These are phyloP conservation scores for Aeoliscus strigatus DNA, from an alignment of 2,797 vertebrate species.

Conservation along the genomic window DNA sequence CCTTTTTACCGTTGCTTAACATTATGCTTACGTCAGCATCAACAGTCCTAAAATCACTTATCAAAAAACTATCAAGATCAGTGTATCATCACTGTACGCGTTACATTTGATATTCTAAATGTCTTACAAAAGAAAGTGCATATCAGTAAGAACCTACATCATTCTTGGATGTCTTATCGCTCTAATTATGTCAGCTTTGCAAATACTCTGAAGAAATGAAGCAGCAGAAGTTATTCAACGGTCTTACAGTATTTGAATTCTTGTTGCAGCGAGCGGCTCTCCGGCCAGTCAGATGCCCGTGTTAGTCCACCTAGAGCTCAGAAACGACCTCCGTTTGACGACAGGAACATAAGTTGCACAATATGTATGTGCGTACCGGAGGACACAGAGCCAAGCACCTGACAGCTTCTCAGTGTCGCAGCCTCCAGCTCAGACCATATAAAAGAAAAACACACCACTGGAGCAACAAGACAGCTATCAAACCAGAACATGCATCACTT, in stretches of 20 bases:
- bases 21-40: slow-evolving; percentile 51
- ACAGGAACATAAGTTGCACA: slow-evolving; percentile 27
- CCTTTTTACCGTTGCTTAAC: slow-evolving; percentile 55
- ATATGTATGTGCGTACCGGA: slow-evolving; percentile 18
- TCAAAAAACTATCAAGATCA: slow-evolving; percentile 51
- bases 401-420: slow-evolving; percentile 41
- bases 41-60: slow-evolving; percentile 65
- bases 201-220: slow-evolving; percentile 61
- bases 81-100: slow-evolving; percentile 50
- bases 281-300: slow-evolving; percentile 20
- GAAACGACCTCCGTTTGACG: slow-evolving; percentile 22
- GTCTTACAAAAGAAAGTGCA: slow-evolving; percentile 67
- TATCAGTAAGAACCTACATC: slow-evolving; percentile 60
- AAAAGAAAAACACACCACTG: slow-evolving; percentile 26
- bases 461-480: slow-evolving; percentile 36
- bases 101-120: slow-evolving; percentile 61
- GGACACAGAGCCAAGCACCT: slow-evolving; percentile 31
- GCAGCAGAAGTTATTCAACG: slow-evolving; percentile 54
- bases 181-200: slow-evolving; percentile 40
- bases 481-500: slow-evolving; percentile 58
- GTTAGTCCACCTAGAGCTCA: slow-evolving; percentile 25
- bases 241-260: slow-evolving; percentile 58
- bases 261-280: slow-evolving; percentile 31
- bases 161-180: slow-evolving; percentile 52
- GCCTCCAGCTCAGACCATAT: slow-evolving; percentile 28